Conservation (phyloP, 2,113 vertebrate genomes). For the Ginglymostoma cirratum region DNA sequence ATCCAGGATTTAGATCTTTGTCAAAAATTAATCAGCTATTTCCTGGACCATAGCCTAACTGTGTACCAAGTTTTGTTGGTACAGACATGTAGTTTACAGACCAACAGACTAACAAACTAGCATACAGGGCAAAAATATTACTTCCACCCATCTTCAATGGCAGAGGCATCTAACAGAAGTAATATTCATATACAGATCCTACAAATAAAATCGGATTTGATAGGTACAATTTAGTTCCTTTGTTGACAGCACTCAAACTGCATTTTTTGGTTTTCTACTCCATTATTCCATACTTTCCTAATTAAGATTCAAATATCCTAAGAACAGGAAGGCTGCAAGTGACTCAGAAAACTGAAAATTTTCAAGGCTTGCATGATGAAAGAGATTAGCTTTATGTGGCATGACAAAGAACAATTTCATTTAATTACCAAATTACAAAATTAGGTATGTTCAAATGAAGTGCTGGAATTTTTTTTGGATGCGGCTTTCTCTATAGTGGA, state of each 20-base stretch:
- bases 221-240: not conserved
- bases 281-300: not conserved
- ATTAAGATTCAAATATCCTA: slow-evolving; percentile 21
- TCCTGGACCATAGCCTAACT: not conserved
- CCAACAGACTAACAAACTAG: not conserved
- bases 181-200: not conserved
- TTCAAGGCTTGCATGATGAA: not conserved
- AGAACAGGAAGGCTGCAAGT: slow-evolving; percentile 7
- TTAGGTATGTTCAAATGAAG: slow-evolving; percentile 1
- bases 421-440: not conserved
- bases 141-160: not conserved
- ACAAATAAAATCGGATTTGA: not conserved
- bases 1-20: not conserved
- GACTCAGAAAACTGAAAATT: slow-evolving; percentile 21
- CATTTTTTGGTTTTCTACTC: not conserved
- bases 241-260: not conserved
- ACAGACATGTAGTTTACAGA: not conserved
- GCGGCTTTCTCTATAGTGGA: not conserved
- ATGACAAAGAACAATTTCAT: not conserved
- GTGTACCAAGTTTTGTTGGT: not conserved
- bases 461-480: not conserved
- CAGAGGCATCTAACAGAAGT: not conserved
- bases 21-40: not conserved
- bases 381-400: not conserved
- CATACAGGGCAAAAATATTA: not conserved